Percentiles rank a stretch among this genome's conserved stretches.
Conservation (phyloP, 2,113 vertebrate genomes). For the Chrysemys picta region DNA sequence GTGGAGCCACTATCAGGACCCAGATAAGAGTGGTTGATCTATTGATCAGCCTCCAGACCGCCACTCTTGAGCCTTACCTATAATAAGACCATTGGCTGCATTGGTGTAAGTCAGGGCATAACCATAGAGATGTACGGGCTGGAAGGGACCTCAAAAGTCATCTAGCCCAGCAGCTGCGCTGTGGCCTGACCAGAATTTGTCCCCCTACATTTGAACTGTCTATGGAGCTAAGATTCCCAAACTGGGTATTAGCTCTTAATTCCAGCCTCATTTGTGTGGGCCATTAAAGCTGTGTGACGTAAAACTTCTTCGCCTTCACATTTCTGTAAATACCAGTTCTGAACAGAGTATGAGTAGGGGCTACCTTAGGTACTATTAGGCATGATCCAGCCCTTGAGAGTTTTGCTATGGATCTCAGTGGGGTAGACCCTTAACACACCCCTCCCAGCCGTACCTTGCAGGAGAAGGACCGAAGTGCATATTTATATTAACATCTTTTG, state of each 20-base stretch:
- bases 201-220: not conserved
- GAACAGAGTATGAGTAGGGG: not conserved
- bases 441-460: not conserved
- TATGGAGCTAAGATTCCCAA: not conserved
- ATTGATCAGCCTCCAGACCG: not conserved
- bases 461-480: too few species aligned
- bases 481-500: too few species aligned
- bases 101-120: not conserved
- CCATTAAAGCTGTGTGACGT: not conserved
- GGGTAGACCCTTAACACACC: not conserved
- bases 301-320: not conserved
- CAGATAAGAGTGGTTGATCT: not conserved
- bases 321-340: not conserved
- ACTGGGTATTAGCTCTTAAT: not conserved
- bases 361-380: not conserved
- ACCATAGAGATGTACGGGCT: not conserved
- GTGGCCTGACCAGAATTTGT: not conserved
- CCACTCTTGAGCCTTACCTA: not conserved
- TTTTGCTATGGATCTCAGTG: not conserved
- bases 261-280: not conserved
- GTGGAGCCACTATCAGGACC: not conserved
- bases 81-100: not conserved
- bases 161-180: not conserved
- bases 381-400: not conserved
- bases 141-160: not conserved